phyloP scores from a whole-genome alignment of 2,797 vertebrate genomes.

The Lemur catta region DNA sequence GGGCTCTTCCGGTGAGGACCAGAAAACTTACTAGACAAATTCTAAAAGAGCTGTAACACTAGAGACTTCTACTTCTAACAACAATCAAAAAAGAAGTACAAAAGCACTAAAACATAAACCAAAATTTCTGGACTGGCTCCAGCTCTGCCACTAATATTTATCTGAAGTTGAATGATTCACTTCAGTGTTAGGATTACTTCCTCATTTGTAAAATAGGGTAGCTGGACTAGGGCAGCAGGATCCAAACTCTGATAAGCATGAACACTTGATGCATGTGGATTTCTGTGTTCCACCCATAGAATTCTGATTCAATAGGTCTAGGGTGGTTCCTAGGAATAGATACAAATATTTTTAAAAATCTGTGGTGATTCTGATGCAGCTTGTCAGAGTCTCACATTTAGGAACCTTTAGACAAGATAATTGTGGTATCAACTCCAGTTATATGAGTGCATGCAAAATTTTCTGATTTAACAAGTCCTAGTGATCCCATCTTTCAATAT shows the following conservation, averaged over 20 bases:
- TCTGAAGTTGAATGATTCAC: not conserved
- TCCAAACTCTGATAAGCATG: not conserved
- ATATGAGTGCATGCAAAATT: not conserved
- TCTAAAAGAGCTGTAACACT: too few species aligned
- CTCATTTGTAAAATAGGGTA: not conserved
- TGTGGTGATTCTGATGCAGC: not conserved
- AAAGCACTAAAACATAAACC: not conserved
- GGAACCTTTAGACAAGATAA: not conserved
- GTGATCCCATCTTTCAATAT: not conserved
- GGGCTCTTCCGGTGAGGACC: too few species aligned
- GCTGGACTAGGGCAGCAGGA: not conserved
- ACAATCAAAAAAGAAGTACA: not conserved
- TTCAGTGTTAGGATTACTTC: not conserved
- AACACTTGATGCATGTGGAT: not conserved
- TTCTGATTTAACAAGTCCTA: not conserved
- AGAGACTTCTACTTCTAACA: not conserved
- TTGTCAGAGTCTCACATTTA: not conserved
- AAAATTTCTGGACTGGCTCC: not conserved
- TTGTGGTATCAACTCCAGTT: not conserved
- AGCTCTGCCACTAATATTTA: slow-evolving; percentile 4
- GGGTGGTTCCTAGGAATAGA: not conserved
- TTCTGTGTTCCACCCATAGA: not conserved
- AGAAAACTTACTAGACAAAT: too few species aligned
- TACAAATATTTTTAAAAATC: not conserved
- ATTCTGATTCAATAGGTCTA: not conserved